Evolutionary conservation across 2,113 vertebrate species (phyloP), one percentile per base, ranked within the genome.

Genomic region (Phyllostomus hastatus): DNA sequence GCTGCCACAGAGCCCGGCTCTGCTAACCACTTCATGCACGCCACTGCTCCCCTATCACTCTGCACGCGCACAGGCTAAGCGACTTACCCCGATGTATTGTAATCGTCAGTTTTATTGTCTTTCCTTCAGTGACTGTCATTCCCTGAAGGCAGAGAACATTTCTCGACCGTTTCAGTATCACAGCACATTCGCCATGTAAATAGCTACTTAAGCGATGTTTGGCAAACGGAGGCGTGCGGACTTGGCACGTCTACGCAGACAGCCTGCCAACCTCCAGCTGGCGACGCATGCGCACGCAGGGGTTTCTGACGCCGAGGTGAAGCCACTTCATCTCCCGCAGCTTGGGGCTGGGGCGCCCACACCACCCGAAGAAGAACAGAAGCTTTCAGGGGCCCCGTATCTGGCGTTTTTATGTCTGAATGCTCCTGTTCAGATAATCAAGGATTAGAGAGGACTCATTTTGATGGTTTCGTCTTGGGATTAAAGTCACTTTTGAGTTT

Each of bases 201-300:
- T 22, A 96, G 88, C 67, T 96, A 24, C 95, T 96, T 85, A 91
- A 6, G 86, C 66, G 93, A 87, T 17, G 69, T 70, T 94, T 96
- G 85, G 85, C 85, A 91, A 88, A 50, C 3, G 24, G 73, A 79
- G 50, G 89, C 35, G 54, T 1, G 43, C 5, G 15, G 61, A 54
- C 43, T 95, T 97, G 82, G 88, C 95, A 57, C 2, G 61, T 64
- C 67, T 59, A 0, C 50, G 28, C 38, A 88, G 26, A 85, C 8
- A 69, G 52, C 33, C 59, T 91, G 94, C 92, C 88, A 90, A 54
- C 50, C 41, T 87, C 43, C 38, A 7, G 16, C 52, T 80, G 43
- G 84, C 35, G 73, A 26, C 17, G 48, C 43, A 9, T 0, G 0
- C 14, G 33, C 81, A 22, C 10, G 0, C 0, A 41, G 3, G 1